A percentile compares a stretch with the other conserved stretches of the same genome.
Evolutionary conservation across 2,888 invertebrate genomes (phyloP).

Genomic region (Lagria hirta): DNA sequence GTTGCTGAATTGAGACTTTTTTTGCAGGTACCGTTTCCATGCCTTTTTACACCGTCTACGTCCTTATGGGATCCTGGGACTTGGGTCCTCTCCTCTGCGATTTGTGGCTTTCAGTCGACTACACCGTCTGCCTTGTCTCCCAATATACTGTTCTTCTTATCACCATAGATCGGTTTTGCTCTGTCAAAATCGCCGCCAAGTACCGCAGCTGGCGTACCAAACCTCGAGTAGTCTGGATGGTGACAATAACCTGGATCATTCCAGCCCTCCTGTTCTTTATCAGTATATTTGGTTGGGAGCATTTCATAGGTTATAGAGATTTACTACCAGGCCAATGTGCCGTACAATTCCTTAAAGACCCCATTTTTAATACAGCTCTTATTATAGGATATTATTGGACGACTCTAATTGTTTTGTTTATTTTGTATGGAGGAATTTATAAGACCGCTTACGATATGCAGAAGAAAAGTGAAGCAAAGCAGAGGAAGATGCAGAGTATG

Average conservation of each 20-base stretch:
- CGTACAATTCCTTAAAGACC: constrained; percentile 96
- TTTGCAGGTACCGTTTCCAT: constrained; percentile 89
- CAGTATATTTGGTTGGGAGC: constrained; percentile 99
- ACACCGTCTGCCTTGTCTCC: constrained; percentile 97
- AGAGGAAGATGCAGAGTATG: constrained; percentile 94
- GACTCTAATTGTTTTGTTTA: constrained; percentile 91
- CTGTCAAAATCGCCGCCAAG: constrained; percentile 96
- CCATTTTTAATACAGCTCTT: constrained; percentile 94
- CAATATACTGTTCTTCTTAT: constrained; percentile 99
- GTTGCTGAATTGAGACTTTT: too few species aligned
- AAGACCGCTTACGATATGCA: constrained; percentile 97
- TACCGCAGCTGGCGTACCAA: constrained; percentile 97
- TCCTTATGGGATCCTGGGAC: constrained; percentile 95
- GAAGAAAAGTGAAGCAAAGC: constrained; percentile 94
- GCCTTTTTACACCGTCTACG: constrained; percentile 98
- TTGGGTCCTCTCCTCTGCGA: constrained; percentile 95
- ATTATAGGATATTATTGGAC: constrained; percentile 98
- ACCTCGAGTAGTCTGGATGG: constrained; percentile 91
- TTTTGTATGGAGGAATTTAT: constrained; percentile 96
- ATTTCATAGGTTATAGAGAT: constrained; percentile 91
- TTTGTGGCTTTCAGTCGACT: constrained; percentile 97
- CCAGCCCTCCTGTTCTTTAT: constrained; percentile 96
- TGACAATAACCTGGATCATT: constrained; percentile 94
- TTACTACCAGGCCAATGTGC: constrained; percentile 86
- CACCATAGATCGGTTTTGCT: constrained; percentile 97